Evolutionary conservation across 92 coral and sea anemone genomes (phyloP), one percentile per base, ranked within the genome.

Genomic region (Anthopleura xanthogrammica): DNA sequence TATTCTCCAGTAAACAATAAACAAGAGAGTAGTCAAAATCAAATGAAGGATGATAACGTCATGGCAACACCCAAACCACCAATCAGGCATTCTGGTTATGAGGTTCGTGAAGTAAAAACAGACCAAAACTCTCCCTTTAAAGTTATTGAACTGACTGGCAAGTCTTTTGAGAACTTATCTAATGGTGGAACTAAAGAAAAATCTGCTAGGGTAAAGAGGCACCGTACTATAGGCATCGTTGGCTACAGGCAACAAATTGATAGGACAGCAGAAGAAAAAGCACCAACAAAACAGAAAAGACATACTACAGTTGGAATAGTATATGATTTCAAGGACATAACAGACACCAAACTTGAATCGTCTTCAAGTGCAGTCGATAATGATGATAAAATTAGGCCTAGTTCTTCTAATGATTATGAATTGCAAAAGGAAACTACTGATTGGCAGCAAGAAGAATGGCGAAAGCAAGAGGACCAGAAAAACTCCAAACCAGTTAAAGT

Each of bases 291-390:
- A 74, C 95, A 91, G 79, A 96, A 96, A 79, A 90, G 99, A 39
- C 99, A 96, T 80, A 96, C 99, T 22, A 92, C 98, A 4, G 93
- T 94, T 73, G 98, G 99, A 60, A 92, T 94, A 66, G 92, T 94
- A 0, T 88, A 85, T 71, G 88, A 86, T 36, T 83, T 73, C 22
- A 68, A 74, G 14, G 88, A 85, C 8, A 62, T 72, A 19, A 57
- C 60, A 29, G 80, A 58, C 5, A 78, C 16, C 16, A 54, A 58
- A 52, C 16, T 7, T 9, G 42, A 68, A 2, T 23, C 16, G 22
- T 64, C 41, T n/a, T 11, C 36, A 20, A 64, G 42, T 29, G 12
- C 13, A 4, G 16, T 36, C 42, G 29, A 5, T 24, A 68, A 68
- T 23, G 74, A 68, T 36, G 46, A 24, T 36, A 12, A 68, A 68